Base-by-base conservation (phyloP, 1,140 invertebrate genomes). In the Archivesica marissinica region DNA sequence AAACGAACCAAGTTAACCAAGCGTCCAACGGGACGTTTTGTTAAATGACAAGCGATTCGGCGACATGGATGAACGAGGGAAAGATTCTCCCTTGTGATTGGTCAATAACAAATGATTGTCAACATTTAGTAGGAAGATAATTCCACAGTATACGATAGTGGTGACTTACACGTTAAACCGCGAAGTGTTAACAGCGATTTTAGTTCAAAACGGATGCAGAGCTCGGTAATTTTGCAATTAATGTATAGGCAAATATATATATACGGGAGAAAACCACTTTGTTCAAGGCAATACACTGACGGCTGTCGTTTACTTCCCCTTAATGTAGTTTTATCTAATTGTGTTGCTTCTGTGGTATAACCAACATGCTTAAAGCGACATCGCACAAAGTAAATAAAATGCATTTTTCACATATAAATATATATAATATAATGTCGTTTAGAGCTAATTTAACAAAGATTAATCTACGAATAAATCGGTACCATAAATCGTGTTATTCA, bases 91-190 rank as follows among this genome's bases (percentile, higher is more conserved):
- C 28, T 44, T 33, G 39, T 72, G 68, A 72, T 72, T 72, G 68
- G 68, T 72, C 68, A 72, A 72, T 47, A 6, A 44, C 20, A 68
- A 44, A 50, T 41, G 68, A 72, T 72, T 72, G 68, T 72, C 68
- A 72, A 64, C 59, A 64, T 44, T 72, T 15, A 25, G 39, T 23
- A 17, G 25, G 68, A 15, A 72, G 68, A 72, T 72, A 72, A 72
- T 23, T 28, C 68, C 41, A 35, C 15, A 25, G 30, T 64, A 17
- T 35, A 25, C 33, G 59, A 64, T 17, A 35, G 20, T 64, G 15
- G 59, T 64, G 30, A 64, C 59, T 64, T 64, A 35, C 4, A 64
- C 59, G 38, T 64, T 64, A 64, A 64, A 64, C 59, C 59, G 15
- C 15, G 11, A 64, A 0, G 28, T 64, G 38, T 35, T 20, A 3